These are phyloP conservation scores for Sesia apiformis DNA, from an alignment of 2,888 invertebrate genomes.

Conservation along the genomic window DNA sequence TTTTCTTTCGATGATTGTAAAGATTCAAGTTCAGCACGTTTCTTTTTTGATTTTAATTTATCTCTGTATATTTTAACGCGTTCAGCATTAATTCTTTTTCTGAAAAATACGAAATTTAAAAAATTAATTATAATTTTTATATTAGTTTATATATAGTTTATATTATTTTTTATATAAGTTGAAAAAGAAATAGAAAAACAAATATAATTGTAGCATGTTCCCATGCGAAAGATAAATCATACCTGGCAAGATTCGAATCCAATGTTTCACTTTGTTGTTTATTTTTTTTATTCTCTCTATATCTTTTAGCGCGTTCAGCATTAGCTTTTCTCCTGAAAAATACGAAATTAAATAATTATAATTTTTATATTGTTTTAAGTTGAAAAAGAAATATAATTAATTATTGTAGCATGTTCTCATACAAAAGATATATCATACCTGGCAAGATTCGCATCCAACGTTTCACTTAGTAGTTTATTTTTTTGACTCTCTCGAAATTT, in stretches of 20 bases:
- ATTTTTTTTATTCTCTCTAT: background rate
- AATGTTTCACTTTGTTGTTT: background rate
- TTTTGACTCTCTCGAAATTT: background rate
- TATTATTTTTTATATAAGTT: too few relatives aligned
- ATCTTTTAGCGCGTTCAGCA: background rate
- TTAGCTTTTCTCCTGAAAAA: background rate
- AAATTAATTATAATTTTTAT: background rate
- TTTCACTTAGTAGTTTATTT: background rate
- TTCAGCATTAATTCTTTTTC: background rate
- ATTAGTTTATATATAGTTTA: too few relatives aligned
- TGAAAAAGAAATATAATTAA: too few relatives aligned
- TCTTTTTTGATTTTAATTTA: conserved; percentile 1
- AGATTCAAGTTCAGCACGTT: background rate
- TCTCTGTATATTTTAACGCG: background rate
- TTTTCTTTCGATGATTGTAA: background rate
- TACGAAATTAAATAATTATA: too few relatives aligned
- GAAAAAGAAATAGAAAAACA: background rate
- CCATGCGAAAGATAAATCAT: background rate
- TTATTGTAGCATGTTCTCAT: too few relatives aligned
- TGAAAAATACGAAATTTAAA: background rate
- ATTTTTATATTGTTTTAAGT: too few relatives aligned
- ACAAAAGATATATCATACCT: too few relatives aligned
- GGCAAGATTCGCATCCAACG: too few relatives aligned
- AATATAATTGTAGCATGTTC: background rate
- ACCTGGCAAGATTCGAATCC: background rate